Evolutionary conservation across 2,888 invertebrate genomes (phyloP).

Genomic region (Apodemia hepburni): DNA sequence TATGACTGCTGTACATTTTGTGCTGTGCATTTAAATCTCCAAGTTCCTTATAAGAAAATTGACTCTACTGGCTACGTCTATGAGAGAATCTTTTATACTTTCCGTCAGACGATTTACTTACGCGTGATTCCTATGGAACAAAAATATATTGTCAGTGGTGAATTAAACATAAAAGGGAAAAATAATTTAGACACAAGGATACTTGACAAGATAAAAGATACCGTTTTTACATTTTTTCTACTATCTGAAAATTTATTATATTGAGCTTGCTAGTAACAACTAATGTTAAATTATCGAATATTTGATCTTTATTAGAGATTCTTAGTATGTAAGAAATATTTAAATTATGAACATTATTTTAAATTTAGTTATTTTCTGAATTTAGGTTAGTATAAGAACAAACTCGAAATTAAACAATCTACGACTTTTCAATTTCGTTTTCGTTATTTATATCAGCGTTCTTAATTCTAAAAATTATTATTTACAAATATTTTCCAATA

Average conservation of each 20-base stretch:
- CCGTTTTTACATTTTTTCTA: background rate
- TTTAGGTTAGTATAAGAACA: too few species aligned
- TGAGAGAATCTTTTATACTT: conserved; percentile 45
- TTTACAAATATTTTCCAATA: too few species aligned
- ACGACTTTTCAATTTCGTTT: too few species aligned
- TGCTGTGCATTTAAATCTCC: background rate
- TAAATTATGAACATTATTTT: too few species aligned
- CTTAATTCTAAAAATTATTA: too few species aligned
- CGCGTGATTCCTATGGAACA: conserved; percentile 80
- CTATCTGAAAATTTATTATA: background rate
- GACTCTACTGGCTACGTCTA: conserved; percentile 22
- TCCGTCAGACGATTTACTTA: conserved; percentile 60
- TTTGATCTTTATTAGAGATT: too few species aligned
- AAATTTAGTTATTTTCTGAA: too few species aligned
- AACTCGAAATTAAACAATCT: too few species aligned
- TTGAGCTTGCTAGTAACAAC: too few species aligned
- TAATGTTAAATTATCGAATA: too few species aligned
- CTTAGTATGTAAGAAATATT: too few species aligned
- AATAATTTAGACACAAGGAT: conserved; percentile 36
- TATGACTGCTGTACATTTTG: background rate
- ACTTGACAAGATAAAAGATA: conserved; percentile 32
- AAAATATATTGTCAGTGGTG: conserved; percentile 66
- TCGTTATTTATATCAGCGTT: too few species aligned
- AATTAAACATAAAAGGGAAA: conserved; percentile 41
- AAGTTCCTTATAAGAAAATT: background rate